These are phyloP conservation scores for Ectemnius cavifrons DNA, from an alignment of 2,888 invertebrate genomes.

Conservation along the genomic window DNA sequence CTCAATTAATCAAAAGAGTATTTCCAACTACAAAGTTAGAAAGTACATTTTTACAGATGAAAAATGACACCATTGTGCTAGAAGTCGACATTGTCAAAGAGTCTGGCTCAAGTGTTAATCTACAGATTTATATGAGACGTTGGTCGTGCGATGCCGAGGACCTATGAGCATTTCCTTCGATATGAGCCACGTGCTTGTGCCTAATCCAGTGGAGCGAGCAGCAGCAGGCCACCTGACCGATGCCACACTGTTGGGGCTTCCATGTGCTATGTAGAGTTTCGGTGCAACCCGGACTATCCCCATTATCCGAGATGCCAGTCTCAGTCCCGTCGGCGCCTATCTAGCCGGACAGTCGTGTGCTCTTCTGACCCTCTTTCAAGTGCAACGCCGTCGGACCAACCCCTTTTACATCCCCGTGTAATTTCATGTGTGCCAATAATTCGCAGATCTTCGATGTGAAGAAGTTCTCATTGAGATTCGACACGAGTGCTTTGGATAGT, in stretches of 20 bases:
- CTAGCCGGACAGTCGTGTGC: conserved; percentile 36
- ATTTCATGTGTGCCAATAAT: background rate
- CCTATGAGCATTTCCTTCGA: conserved; percentile 22
- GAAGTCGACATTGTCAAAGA: background rate
- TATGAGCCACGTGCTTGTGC: conserved; percentile 56
- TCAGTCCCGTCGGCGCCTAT: conserved; percentile 37
- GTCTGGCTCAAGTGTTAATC: conserved; percentile 18
- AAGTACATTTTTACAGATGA: too few species aligned
- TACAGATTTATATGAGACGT: conserved; percentile 25
- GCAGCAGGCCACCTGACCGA: conserved; percentile 44
- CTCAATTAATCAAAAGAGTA: too few species aligned
- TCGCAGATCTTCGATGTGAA: too few species aligned
- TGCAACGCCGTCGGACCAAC: background rate
- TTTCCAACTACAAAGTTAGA: too few species aligned
- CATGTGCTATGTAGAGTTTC: conserved; percentile 53
- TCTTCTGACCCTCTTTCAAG: background rate
- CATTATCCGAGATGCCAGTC: conserved; percentile 20
- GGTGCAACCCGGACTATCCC: conserved; percentile 55
- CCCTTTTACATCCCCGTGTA: background rate
- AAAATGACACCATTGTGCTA: too few species aligned
- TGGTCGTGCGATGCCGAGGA: conserved; percentile 5
- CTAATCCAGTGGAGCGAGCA: conserved; percentile 67
- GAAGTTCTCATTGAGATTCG: too few species aligned
- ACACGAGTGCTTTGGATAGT: too few species aligned
- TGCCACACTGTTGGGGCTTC: conserved; percentile 67